These are phyloP conservation scores for Drosophila paracracens DNA, from an alignment of 2,888 invertebrate species.

Conservation along the genomic window DNA sequence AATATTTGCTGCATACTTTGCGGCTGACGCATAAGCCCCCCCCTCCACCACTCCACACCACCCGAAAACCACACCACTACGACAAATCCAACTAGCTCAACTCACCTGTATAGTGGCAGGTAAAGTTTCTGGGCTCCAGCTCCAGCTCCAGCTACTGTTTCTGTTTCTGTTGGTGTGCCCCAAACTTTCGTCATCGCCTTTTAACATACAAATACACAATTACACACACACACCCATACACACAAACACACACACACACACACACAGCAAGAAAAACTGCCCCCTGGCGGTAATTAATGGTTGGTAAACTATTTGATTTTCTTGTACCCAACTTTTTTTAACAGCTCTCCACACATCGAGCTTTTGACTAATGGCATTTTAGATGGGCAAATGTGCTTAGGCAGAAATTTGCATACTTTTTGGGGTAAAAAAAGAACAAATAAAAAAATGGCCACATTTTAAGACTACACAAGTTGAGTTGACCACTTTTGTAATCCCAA, in stretches of 20 bases:
- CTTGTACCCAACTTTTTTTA: constrained; percentile 57
- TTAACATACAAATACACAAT: background rate
- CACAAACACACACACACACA: constrained; percentile 3
- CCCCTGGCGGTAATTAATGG: constrained; percentile 72
- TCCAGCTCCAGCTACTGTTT: constrained; percentile 19
- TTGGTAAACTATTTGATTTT: constrained; percentile 77
- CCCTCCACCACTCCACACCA: fast-evolving
- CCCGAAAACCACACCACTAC: background rate
- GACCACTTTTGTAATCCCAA: constrained; percentile 36
- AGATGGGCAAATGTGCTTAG: constrained; percentile 70
- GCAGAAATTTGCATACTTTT: constrained; percentile 66
- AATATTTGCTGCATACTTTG: constrained; percentile 76
- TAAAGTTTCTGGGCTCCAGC: constrained; percentile 54
- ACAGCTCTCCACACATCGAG: constrained; percentile 32
- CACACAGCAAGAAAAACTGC: constrained; percentile 48
- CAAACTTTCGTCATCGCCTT: constrained; percentile 49
- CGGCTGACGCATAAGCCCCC: constrained; percentile 63
- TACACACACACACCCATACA: background rate
- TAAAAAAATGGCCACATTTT: constrained; percentile 48
- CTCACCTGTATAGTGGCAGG: constrained; percentile 49
- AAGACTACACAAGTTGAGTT: constrained; percentile 19
- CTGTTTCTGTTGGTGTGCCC: constrained; percentile 16
- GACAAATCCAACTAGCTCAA: constrained; percentile 12
- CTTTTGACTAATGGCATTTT: constrained; percentile 67
- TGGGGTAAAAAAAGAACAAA: constrained; percentile 17